Evolutionary conservation across 2,797 vertebrate species (phyloP), one percentile per base, ranked within the genome.

Genomic region (Etheostoma perlongum): DNA sequence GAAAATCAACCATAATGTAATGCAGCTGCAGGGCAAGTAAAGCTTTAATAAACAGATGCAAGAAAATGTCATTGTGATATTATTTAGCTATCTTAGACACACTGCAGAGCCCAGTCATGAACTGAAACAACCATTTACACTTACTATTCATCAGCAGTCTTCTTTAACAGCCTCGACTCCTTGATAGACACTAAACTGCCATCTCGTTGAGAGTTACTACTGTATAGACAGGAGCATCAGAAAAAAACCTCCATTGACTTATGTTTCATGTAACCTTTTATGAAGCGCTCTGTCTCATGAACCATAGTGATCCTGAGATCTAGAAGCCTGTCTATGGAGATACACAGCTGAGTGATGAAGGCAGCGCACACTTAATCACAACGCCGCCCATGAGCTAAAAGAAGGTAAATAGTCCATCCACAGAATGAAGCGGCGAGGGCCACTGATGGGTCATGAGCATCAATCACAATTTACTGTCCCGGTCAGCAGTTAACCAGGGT

Each of bases 401-500:
- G 30, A 69, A 65, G 12, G 23, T 49, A 33, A 55, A 61, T 84
- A 76, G 68, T 69, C 74, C 83, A 84, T 87, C 83, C 67, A 36
- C 42, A 65, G 74, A 85, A 83, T 85, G 82, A 92, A 84, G 74
- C 44, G 16, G 21, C 46, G 46, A 13, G 66, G 81, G 68, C 65
- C 52, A 81, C 67, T 40, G 82, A 80, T 59, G 76, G 87, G 59
- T 90, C 78, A 69, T 12, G 47, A 64, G 75, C 91, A 90, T 94
- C 78, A 76, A 85, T 93, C 87, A 85, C 77, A 61, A 65, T 90
- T 90, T 82, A 85, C 86, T 83, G 83, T 84, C 76, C 73, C 14
- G 76, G 77, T 92, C 92, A 93, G 91, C 86, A 86, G 79, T 87
- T 87, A 91, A 82, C 80, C 80, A 62, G 72, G 62, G 78, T 78